These are phyloP conservation scores for Apamea crenata DNA, from an alignment of 2,888 invertebrate species.

Conservation along the genomic window DNA sequence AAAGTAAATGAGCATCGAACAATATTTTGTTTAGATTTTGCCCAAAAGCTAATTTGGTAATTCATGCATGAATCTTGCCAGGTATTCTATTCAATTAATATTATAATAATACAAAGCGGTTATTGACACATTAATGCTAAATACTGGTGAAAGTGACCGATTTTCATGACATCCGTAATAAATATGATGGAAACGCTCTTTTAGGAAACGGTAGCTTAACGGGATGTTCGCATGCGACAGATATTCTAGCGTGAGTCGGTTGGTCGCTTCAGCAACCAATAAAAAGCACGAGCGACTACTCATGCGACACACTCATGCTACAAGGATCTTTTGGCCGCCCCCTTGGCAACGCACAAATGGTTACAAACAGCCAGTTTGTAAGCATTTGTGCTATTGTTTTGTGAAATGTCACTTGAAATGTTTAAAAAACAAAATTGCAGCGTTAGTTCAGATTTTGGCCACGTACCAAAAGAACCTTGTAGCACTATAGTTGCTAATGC, in stretches of 20 bases:
- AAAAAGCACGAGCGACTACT: not conserved
- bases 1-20: too few species aligned
- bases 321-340: not conserved
- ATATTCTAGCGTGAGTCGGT: not conserved
- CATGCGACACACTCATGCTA: not conserved
- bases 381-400: not conserved
- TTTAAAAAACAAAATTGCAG: not conserved
- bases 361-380: not conserved
- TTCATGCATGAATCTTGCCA: not conserved
- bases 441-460: not conserved
- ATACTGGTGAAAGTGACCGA: too few species aligned
- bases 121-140: too few species aligned
- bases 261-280: not conserved
- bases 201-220: not conserved
- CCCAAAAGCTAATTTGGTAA: too few species aligned
- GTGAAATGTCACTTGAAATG: not conserved
- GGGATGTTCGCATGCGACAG: not conserved
- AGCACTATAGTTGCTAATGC: not conserved
- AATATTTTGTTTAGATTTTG: not conserved
- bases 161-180: too few species aligned
- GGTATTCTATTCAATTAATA: too few species aligned
- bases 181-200: too few species aligned
- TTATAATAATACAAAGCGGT: too few species aligned
- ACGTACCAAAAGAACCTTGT: not conserved
- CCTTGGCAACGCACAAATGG: too few species aligned